These are phyloP conservation scores for Cyprinus carpio DNA, from an alignment of 2,113 vertebrate species.

Conservation along the genomic window DNA sequence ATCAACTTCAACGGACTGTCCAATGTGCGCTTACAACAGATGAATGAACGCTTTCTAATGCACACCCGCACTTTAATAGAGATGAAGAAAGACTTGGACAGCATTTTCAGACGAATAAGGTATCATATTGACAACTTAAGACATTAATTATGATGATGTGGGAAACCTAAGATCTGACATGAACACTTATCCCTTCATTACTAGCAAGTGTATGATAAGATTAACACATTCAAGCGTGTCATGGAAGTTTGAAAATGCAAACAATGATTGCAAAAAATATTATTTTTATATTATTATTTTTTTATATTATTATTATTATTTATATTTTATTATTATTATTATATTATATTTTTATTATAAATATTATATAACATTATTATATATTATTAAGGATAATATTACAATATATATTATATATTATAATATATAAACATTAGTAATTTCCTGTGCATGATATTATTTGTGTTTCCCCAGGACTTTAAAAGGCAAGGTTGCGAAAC, in stretches of 20 bases:
- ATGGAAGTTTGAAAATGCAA: background rate
- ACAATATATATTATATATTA: background rate
- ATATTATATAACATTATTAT: too few relatives aligned
- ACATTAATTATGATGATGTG: background rate
- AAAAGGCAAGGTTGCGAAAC: constrained; percentile 92
- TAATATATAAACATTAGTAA: background rate
- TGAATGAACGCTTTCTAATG: constrained; percentile 90
- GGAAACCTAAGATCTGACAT: background rate
- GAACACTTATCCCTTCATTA: background rate
- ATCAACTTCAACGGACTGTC: constrained; percentile 96
- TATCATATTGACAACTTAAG: constrained; percentile 44
- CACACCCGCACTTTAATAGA: constrained; percentile 91
- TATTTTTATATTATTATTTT: background rate
- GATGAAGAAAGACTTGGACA: constrained; percentile 96
- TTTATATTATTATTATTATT: background rate
- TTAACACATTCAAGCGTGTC: background rate
- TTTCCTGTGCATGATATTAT: constrained; percentile 1
- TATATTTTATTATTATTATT: background rate
- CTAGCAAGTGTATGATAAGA: background rate
- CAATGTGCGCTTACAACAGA: constrained; percentile 88
- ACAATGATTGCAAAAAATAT: background rate
- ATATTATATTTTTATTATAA: too few relatives aligned
- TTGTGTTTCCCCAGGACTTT: constrained; percentile 77
- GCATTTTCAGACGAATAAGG: constrained; percentile 94
- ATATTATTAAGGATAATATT: background rate